Evolutionary conservation across 2,797 vertebrate genomes (phyloP).

Genomic region (Pelodytes ibericus): DNA sequence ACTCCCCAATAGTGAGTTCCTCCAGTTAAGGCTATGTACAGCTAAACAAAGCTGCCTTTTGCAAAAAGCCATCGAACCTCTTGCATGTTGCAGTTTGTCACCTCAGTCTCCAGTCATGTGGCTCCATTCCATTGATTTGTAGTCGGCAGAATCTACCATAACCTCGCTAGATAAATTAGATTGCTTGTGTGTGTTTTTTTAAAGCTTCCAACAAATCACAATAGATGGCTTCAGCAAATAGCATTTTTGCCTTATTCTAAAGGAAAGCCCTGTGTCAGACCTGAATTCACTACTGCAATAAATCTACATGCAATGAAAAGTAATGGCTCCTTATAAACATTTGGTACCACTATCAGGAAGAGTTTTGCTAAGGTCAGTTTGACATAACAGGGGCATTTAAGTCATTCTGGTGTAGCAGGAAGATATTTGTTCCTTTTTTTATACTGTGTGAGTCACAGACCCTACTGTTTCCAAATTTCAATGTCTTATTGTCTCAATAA

Average conservation of each 20-base stretch:
- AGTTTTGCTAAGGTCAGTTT: constrained; percentile 26
- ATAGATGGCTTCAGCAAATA: constrained; percentile 29
- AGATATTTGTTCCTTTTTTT: constrained; percentile 7
- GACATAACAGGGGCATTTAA: constrained; percentile 9
- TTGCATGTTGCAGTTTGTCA: constrained; percentile 17
- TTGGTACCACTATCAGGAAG: constrained; percentile 18
- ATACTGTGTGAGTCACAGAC: neutral
- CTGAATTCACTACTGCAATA: neutral
- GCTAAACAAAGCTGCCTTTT: neutral
- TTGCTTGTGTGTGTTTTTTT: constrained; percentile 36
- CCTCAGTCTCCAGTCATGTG: constrained; percentile 18
- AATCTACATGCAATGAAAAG: constrained; percentile 36
- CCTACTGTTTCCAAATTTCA: neutral
- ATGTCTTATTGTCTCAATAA: neutral
- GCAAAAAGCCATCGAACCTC: neutral
- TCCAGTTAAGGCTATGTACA: no score
- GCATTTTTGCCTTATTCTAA: constrained; percentile 12
- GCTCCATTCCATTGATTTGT: constrained; percentile 39
- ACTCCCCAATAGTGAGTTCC: no score
- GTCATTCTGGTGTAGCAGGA: constrained; percentile 4
- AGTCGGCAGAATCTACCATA: constrained; percentile 21
- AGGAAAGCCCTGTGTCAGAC: constrained; percentile 14
- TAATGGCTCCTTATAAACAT: constrained; percentile 41
- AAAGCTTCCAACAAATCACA: constrained; percentile 50
- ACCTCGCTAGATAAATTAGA: constrained; percentile 42